Conservation (phyloP, 2,797 vertebrate species). For the Hirundo rustica region DNA sequence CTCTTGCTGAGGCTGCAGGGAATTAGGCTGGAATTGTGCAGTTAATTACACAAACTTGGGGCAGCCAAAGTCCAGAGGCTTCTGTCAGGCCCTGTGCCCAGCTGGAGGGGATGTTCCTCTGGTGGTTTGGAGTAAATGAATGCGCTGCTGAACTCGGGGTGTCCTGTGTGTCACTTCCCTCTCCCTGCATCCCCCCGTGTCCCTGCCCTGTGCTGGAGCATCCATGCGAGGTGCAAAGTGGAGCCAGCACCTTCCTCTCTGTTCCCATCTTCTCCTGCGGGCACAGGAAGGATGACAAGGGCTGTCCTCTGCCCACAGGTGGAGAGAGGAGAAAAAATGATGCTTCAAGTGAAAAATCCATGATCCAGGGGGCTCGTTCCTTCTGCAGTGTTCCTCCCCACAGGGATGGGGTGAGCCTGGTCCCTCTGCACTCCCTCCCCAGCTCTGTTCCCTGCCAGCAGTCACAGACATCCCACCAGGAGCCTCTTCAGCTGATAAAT, state of each 20-base stretch:
- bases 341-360: rapidly evolving
- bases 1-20: not conserved
- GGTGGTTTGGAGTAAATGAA: not conserved
- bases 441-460: not conserved
- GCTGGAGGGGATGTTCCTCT: not conserved
- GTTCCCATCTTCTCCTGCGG: not conserved
- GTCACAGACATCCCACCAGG: not conserved
- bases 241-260: not conserved
- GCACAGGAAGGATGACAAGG: not conserved
- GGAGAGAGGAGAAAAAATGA: not conserved
- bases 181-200: rapidly evolving
- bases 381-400: not conserved
- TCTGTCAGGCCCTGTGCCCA: not conserved
- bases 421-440: not conserved
- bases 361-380: not conserved
- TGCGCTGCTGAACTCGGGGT: not conserved
- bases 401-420: not conserved
- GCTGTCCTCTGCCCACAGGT: not conserved
- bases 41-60: not conserved
- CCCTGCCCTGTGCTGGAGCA: not conserved
- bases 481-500: not conserved
- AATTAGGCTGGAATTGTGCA: not conserved
- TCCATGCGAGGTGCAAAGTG: not conserved
- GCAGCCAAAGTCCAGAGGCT: not conserved
- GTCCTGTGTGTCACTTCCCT: not conserved